Percentiles rank a stretch among this genome's conserved stretches.
These are phyloP conservation scores for Tympanuchus pallidicinctus DNA, from an alignment of 2,113 vertebrate genomes.

Conservation along the genomic window DNA sequence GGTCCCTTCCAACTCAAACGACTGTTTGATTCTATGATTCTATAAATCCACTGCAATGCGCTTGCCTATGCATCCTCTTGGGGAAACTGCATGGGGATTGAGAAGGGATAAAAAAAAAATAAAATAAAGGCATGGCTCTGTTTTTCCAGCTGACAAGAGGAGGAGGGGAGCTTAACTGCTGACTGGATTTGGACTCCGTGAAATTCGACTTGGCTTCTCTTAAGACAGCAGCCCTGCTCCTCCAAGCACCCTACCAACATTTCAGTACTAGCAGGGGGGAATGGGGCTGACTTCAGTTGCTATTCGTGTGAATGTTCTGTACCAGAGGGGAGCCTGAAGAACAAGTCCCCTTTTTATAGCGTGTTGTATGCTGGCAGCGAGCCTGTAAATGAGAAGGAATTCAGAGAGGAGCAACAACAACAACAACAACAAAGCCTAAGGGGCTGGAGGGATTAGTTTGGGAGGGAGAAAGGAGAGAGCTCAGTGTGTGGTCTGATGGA, in stretches of 20 bases:
- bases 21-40: too few relatives aligned
- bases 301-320: slow-evolving; percentile 38
- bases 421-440: slow-evolving; percentile 40
- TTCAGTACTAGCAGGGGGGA: neutral
- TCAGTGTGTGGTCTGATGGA: slow-evolving; percentile 52
- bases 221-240: neutral
- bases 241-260: neutral
- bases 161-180: neutral
- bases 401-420: slow-evolving; percentile 52
- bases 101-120: neutral
- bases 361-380: neutral
- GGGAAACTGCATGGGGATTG: neutral
- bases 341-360: slow-evolving; percentile 66
- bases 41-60: rapidly evolving
- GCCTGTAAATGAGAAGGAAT: slow-evolving; percentile 65
- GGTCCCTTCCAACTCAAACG: too few relatives aligned
- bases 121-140: neutral
- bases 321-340: slow-evolving; percentile 61
- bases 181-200: neutral
- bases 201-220: slow-evolving; percentile 21
- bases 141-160: slow-evolving; percentile 31
- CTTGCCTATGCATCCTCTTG: rapidly evolving
- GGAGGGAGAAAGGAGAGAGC: neutral
- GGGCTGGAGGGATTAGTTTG: slow-evolving; percentile 41
- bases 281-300: slow-evolving; percentile 23